Percentiles rank a stretch among this genome's conserved stretches.
Conservation (phyloP, 2,113 vertebrate genomes). For the Apodemus speciosus region DNA sequence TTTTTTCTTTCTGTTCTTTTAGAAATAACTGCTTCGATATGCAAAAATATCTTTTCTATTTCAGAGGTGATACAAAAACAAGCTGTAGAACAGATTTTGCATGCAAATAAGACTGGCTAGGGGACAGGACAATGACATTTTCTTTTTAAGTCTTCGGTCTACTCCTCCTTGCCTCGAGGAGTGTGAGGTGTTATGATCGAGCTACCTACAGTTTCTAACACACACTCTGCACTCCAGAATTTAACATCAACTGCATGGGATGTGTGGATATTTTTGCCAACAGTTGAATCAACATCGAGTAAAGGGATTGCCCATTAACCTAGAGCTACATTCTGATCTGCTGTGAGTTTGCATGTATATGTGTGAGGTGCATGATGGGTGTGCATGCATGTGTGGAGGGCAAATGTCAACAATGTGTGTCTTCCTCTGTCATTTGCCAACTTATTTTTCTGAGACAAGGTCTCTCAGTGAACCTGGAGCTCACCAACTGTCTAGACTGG, state of each 20-base stretch:
- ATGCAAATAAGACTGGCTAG: background rate
- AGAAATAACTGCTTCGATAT: slow-evolving; percentile 5
- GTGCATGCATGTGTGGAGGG: background rate
- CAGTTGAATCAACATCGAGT: slow-evolving; percentile 65
- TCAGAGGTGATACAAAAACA: background rate
- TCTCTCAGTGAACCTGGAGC: background rate
- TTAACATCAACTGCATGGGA: background rate
- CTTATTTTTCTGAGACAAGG: background rate
- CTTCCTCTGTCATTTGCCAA: background rate
- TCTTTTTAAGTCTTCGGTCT: background rate
- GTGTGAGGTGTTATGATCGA: background rate
- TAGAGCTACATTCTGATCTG: slow-evolving; percentile 51
- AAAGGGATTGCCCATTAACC: slow-evolving; percentile 65
- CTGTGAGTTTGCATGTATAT: background rate
- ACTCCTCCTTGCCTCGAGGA: slow-evolving; percentile 39
- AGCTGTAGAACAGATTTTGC: background rate
- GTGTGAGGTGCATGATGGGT: background rate
- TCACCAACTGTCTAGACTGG: background rate
- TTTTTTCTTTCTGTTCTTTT: slow-evolving; percentile 13
- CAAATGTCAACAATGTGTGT: background rate
- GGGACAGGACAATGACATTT: background rate
- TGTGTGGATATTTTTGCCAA: slow-evolving; percentile 15
- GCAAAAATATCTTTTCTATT: slow-evolving; percentile 22
- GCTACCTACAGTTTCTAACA: background rate
- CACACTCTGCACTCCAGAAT: background rate